A percentile compares a stretch with the other conserved stretches of the same genome.
Conservation (phyloP, 1,140 invertebrate species). For the Microvelia longipes region DNA sequence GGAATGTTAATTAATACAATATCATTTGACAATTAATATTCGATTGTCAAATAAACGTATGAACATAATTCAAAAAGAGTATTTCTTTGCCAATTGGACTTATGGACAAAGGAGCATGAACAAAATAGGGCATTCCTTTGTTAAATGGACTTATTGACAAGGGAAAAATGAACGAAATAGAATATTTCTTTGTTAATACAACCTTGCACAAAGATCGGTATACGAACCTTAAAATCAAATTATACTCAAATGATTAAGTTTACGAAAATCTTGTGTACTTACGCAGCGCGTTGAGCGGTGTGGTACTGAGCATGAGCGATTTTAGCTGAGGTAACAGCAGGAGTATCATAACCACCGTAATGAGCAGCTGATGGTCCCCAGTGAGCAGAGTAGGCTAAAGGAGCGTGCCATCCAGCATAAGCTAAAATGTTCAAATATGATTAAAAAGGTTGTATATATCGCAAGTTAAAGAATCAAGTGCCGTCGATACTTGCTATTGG, state of each 20-base stretch:
- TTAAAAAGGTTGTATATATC: neutral
- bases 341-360: slow-evolving; percentile 1
- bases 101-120: neutral
- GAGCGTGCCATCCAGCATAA: neutral
- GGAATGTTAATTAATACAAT: neutral
- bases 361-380: neutral
- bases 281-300: neutral
- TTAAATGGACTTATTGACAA: neutral
- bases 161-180: neutral
- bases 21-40: neutral
- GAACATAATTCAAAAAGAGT: no score
- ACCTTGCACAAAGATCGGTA: no score
- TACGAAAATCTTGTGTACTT: neutral
- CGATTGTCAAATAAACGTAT: no score
- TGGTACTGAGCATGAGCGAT: slow-evolving; percentile 3
- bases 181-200: neutral
- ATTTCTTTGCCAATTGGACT: neutral
- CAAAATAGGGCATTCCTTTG: neutral
- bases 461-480: neutral
- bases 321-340: neutral
- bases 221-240: neutral
- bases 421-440: neutral
- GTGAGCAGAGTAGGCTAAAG: neutral
- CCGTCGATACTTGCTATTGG: neutral
- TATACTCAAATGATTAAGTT: neutral